Evolutionary conservation across 1,140 invertebrate species (phyloP).

Genomic region (Drosophila littoralis): DNA sequence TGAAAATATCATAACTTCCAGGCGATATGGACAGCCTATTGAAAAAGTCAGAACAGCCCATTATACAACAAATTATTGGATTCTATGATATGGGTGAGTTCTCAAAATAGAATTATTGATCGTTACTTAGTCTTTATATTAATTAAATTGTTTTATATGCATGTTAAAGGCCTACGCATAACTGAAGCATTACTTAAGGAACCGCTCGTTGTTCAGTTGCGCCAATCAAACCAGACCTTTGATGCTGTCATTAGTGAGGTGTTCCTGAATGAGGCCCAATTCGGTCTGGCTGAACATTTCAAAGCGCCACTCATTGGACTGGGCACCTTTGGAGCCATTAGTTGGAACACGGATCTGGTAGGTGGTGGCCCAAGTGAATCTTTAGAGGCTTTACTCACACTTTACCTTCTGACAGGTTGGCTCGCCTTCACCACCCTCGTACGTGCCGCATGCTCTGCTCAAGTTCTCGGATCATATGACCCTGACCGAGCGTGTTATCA

Average conservation of each 20-base stretch:
- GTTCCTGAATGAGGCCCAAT: conserved; percentile 73
- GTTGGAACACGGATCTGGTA: conserved; percentile 75
- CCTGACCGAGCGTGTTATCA: conserved; percentile 84
- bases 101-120: background rate
- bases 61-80: conserved; percentile 56
- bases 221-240: conserved; percentile 66
- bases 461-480: conserved; percentile 83
- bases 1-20: conserved; percentile 34
- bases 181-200: conserved; percentile 59
- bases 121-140: background rate
- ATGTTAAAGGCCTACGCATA: conserved; percentile 37
- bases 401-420: conserved; percentile 60
- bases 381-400: background rate
- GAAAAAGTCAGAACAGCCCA: conserved; percentile 33
- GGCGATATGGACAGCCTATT: conserved; percentile 51
- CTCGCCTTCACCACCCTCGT: conserved; percentile 80
- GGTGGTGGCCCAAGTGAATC: background rate
- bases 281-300: conserved; percentile 76
- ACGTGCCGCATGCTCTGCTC: conserved; percentile 78
- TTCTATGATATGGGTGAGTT: conserved; percentile 68
- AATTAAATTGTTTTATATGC: background rate
- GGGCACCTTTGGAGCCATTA: conserved; percentile 73
- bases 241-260: conserved; percentile 79
- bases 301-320: conserved; percentile 79
- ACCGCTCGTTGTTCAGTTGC: conserved; percentile 42